Evolutionary conservation across 2,888 invertebrate species (phyloP).

Genomic region (Macroteleia sp.): DNA sequence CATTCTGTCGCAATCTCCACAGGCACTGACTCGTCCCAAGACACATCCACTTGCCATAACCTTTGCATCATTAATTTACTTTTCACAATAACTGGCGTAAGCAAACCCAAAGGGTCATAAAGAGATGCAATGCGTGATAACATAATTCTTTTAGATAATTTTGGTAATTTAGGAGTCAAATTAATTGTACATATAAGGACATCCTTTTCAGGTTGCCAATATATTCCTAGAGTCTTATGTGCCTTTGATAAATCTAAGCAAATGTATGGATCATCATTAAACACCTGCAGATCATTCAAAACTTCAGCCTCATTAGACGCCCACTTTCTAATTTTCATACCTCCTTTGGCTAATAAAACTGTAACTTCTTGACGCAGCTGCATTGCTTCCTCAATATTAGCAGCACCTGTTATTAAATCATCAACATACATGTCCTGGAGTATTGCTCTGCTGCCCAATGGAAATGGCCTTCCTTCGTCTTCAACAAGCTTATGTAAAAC

Average conservation of each 20-base stretch:
- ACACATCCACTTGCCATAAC: not conserved
- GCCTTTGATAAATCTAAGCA: slow-evolving; percentile 3
- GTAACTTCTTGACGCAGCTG: not conserved
- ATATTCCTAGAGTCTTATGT: slow-evolving; percentile 2
- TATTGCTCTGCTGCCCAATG: not conserved
- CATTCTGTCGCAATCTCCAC: not conserved
- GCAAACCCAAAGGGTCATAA: slow-evolving; percentile 6
- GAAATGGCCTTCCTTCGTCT: slow-evolving; percentile 16
- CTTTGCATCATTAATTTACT: not conserved
- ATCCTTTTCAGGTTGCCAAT: slow-evolving; percentile 1
- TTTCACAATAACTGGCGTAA: not conserved
- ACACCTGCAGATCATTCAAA: not conserved
- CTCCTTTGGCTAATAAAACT: slow-evolving; percentile 1
- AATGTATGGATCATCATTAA: not conserved
- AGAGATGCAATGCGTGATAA: not conserved
- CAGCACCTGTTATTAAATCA: slow-evolving; percentile 2
- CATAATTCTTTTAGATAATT: not conserved
- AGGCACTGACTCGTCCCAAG: slow-evolving; percentile 1
- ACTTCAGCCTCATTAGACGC: slow-evolving; percentile 2
- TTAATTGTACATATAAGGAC: not conserved
- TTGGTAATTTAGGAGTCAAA: not conserved
- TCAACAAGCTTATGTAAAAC: slow-evolving; percentile 33
- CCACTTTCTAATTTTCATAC: slow-evolving; percentile 17
- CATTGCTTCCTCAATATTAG: not conserved
- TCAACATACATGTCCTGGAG: slow-evolving; percentile 10